Evolutionary conservation across 2,113 vertebrate genomes (phyloP).

Genomic region (Cairina moschata): DNA sequence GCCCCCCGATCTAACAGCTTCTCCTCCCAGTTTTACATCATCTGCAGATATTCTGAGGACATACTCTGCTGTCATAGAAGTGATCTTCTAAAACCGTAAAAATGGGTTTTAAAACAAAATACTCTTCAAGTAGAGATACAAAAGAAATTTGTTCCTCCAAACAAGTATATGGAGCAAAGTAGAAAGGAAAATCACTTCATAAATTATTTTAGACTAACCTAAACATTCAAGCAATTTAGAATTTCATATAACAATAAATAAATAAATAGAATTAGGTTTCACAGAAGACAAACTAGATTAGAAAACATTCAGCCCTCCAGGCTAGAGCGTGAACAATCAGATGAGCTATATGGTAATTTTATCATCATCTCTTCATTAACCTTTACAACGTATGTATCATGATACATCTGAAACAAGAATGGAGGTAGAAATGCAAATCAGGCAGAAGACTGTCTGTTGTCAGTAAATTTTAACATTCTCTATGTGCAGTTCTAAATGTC

Average conservation of each 20-base stretch:
- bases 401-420: slow-evolving; percentile 1
- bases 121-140: neutral
- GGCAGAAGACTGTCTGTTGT: slow-evolving; percentile 39
- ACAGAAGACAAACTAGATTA: neutral
- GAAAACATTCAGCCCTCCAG: neutral
- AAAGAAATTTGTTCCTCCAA: neutral
- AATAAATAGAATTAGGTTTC: neutral
- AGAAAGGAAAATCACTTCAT: neutral
- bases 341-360: slow-evolving; percentile 3
- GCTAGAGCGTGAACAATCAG: neutral
- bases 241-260: neutral
- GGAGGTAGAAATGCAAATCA: slow-evolving; percentile 41
- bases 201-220: neutral
- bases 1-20: neutral
- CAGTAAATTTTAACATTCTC: slow-evolving; percentile 66
- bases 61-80: neutral
- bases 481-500: slow-evolving; percentile 67
- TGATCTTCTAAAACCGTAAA: neutral
- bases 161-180: neutral
- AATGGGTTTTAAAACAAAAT: neutral
- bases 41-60: neutral
- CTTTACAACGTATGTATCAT: neutral
- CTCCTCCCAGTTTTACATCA: neutral
- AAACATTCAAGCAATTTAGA: neutral
- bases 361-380: slow-evolving; percentile 22